These are phyloP conservation scores for Petroica traversi DNA, from an alignment of 2,113 vertebrate species.

Conservation along the genomic window DNA sequence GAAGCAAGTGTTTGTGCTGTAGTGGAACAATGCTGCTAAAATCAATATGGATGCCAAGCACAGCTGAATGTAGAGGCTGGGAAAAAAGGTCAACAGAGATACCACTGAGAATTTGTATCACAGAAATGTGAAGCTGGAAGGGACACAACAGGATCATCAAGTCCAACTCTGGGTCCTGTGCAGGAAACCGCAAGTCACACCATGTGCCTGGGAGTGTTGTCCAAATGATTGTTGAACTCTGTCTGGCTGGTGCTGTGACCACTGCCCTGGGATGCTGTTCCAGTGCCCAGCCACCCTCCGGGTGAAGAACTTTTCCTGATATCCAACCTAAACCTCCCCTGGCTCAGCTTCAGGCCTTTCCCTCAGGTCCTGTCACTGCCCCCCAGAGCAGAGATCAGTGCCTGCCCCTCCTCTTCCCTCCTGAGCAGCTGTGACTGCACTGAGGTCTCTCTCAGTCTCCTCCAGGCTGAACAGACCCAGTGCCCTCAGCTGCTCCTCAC, in stretches of 20 bases:
- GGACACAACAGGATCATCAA: neutral
- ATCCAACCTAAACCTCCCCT: neutral
- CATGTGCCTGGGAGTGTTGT: accelerated
- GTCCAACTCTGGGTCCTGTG: neutral
- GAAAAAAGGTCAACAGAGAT: neutral
- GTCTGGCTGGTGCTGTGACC: neutral
- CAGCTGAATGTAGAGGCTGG: neutral
- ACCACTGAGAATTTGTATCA: neutral
- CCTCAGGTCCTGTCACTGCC: neutral
- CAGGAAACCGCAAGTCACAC: neutral
- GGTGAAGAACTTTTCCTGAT: neutral
- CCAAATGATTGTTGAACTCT: accelerated
- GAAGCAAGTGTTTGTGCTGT: neutral
- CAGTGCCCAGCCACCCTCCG: neutral
- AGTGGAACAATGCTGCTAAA: neutral
- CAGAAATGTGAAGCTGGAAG: neutral
- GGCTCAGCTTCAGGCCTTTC: neutral
- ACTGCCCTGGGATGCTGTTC: neutral
- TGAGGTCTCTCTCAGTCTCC: neutral
- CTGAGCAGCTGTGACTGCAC: neutral
- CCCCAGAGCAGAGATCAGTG: neutral
- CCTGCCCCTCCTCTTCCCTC: neutral
- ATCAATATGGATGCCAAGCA: neutral
- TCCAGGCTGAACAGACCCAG: neutral
- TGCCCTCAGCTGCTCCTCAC: neutral